Evolutionary conservation across 2,113 vertebrate species (phyloP).

Genomic region (Bubo blakistoni): DNA sequence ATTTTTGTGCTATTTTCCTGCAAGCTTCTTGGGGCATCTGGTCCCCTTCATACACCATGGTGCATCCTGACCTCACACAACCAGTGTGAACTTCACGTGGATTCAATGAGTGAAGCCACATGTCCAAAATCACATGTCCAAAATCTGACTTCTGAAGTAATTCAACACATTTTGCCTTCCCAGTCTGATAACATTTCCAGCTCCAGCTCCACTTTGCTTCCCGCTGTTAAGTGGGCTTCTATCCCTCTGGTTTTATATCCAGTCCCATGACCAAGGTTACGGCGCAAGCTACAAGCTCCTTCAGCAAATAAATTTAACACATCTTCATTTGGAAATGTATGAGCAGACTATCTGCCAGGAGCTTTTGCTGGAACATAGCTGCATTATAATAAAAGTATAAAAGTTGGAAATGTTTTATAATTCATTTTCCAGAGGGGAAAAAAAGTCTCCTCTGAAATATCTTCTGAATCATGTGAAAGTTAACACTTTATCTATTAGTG

Average conservation of each 20-base stretch:
- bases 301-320: conserved; percentile 66
- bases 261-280: conserved; percentile 55
- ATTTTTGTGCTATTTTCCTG: neutral
- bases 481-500: conserved; percentile 5
- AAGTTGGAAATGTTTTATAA: conserved; percentile 57
- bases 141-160: conserved; percentile 29
- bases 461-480: neutral
- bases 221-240: neutral
- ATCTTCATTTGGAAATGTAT: conserved; percentile 59
- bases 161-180: neutral
- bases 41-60: neutral
- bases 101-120: neutral
- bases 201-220: conserved; percentile 31
- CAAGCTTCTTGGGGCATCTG: neutral
- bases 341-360: conserved; percentile 56
- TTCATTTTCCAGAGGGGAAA: conserved; percentile 62
- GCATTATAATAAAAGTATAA: conserved; percentile 39
- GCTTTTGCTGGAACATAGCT: conserved; percentile 35
- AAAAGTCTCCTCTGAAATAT: conserved; percentile 20
- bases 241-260: conserved; percentile 21
- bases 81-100: neutral
- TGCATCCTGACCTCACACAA: neutral
- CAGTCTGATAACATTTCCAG: conserved; percentile 51
- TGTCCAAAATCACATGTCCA: neutral
- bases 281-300: conserved; percentile 22